These are phyloP conservation scores for Microplitis manilae DNA, from an alignment of 2,888 invertebrate genomes.

Conservation along the genomic window DNA sequence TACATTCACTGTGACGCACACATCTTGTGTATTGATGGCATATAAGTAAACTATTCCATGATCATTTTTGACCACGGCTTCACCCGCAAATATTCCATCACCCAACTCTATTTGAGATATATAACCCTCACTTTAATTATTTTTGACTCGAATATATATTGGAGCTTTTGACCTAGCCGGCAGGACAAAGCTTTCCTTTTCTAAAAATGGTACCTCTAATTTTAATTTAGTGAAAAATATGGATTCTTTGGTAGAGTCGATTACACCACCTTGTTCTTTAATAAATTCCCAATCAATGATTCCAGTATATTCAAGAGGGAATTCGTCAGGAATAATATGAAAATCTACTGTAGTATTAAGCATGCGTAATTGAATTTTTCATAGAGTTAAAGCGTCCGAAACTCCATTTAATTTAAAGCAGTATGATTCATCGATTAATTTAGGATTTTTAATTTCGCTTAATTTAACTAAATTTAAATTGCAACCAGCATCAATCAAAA, in stretches of 20 bases:
- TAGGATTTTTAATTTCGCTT: neutral
- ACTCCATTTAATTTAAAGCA: neutral
- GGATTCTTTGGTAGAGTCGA: neutral
- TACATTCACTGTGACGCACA: constrained; percentile 25
- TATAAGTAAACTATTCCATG: constrained; percentile 25
- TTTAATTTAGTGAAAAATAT: neutral
- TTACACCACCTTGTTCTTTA: neutral
- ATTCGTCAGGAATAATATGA: neutral
- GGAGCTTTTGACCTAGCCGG: neutral
- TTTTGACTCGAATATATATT: neutral
- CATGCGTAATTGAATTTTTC: no score
- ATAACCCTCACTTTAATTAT: constrained; percentile 14
- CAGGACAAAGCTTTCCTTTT: neutral
- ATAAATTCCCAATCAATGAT: neutral
- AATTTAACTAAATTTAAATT: neutral
- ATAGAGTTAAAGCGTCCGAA: neutral
- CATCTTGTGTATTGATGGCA: constrained; percentile 28
- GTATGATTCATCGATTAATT: constrained; percentile 1
- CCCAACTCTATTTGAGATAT: constrained; percentile 23
- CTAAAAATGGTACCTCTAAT: neutral
- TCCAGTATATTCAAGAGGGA: neutral
- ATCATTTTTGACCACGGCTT: constrained; percentile 17
- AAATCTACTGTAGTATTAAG: neutral
- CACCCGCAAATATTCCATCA: constrained; percentile 23
- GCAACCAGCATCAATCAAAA: constrained; percentile 16